phyloP scores from a whole-genome alignment of 2,888 invertebrate genomes.

The Icerya purchasi region DNA sequence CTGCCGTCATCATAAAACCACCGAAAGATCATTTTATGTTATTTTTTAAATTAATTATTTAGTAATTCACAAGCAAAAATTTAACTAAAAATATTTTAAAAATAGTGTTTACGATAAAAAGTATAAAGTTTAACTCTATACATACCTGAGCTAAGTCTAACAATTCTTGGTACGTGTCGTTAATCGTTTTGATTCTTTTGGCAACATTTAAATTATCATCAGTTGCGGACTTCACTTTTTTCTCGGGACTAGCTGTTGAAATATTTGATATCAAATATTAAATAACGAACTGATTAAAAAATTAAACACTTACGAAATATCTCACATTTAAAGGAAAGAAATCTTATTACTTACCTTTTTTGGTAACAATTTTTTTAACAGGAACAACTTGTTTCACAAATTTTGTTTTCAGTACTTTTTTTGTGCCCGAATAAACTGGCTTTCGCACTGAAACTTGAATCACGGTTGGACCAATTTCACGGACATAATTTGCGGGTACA shows the following conservation, averaged over 20 bases:
- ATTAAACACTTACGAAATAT: background rate
- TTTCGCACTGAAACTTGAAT: conserved; percentile 64
- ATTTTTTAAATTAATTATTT: too few relatives aligned
- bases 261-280: background rate
- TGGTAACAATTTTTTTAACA: conserved; percentile 31
- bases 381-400: conserved; percentile 68
- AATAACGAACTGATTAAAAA: too few relatives aligned
- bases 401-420: conserved; percentile 74
- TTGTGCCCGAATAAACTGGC: conserved; percentile 61
- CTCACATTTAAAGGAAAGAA: too few relatives aligned
- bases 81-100: too few relatives aligned
- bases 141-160: conserved; percentile 45
- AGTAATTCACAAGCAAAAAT: too few relatives aligned
- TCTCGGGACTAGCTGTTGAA: conserved; percentile 4
- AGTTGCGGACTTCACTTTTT: conserved; percentile 18
- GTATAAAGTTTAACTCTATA: too few relatives aligned
- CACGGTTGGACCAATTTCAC: conserved; percentile 71
- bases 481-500: conserved; percentile 91
- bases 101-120: too few relatives aligned
- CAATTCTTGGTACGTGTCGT: conserved; percentile 59
- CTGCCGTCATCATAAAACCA: too few relatives aligned
- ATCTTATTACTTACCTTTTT: conserved; percentile 19
- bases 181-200: conserved; percentile 54
- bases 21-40: too few relatives aligned
- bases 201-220: conserved; percentile 51